Evolutionary conservation across 2,113 vertebrate genomes (phyloP).

Genomic region (Xiphias gladius): DNA sequence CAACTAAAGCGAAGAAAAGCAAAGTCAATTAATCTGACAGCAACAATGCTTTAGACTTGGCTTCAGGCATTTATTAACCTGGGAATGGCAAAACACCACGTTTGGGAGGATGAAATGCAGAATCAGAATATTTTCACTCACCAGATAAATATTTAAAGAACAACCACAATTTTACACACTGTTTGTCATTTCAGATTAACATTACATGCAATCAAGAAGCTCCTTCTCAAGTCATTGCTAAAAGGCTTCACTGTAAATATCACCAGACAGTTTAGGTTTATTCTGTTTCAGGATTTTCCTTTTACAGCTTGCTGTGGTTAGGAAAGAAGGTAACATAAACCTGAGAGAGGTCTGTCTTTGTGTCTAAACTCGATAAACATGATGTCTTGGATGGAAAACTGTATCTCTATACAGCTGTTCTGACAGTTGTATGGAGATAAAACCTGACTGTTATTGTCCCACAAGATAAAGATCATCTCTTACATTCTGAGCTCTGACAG

Average conservation of each 20-base stretch:
- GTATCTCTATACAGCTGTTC: background rate
- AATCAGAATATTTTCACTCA: conserved; percentile 28
- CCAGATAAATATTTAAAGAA: conserved; percentile 54
- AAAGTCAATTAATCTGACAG: conserved; percentile 42
- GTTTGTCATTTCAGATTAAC: conserved; percentile 28
- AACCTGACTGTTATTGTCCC: background rate
- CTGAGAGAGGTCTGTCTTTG: background rate
- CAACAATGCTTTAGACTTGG: conserved; percentile 32
- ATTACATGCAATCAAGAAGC: conserved; percentile 26
- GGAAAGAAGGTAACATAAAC: background rate
- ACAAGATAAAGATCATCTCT: background rate
- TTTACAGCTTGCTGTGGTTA: background rate
- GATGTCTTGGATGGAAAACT: background rate
- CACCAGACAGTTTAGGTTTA: conserved; percentile 1
- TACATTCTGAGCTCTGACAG: background rate
- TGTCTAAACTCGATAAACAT: background rate
- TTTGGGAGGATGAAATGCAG: conserved; percentile 38
- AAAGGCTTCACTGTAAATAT: conserved; percentile 22
- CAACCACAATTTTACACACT: conserved; percentile 33
- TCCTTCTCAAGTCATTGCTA: conserved; percentile 12
- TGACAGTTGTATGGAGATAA: background rate
- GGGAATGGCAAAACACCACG: conserved; percentile 29
- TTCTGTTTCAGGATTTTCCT: background rate
- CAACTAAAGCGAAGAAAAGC: conserved; percentile 32
- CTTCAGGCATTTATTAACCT: conserved; percentile 30